Base-by-base conservation (phyloP, 2,797 vertebrate species). In the Benthosema pterotum region DNA sequence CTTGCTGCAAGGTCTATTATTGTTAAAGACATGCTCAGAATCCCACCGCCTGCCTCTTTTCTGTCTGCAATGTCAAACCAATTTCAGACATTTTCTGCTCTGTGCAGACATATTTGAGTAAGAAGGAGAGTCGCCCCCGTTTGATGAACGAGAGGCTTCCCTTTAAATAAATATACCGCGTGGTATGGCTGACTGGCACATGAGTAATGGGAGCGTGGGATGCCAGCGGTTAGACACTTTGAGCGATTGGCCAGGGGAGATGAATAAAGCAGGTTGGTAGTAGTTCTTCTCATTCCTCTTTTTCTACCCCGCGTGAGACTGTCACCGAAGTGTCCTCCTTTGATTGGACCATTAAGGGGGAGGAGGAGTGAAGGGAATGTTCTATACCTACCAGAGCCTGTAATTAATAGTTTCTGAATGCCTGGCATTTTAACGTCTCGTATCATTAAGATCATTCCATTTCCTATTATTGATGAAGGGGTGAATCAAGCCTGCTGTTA, bases 111-210 rank as follows among this genome's bases (percentile, higher is more conserved):
- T n/a, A n/a, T 38, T 38, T 38, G 32, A 38, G 32, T 38, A 11
- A 38, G 28, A 11, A 38, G 32, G 32, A 8, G 9, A 38, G 32
- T 38, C 11, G 6, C 32, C 32, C 32, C 9, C 11, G 63, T 25
- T 25, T 64, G 75, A 91, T 48, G 75, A 81, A 89, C 82, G 65
- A 86, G 80, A 65, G 77, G 57, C 80, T 83, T 75, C 57, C 67
- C 60, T 73, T 75, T 83, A 84, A 89, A 88, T 90, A 91, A 90
- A 89, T 92, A 81, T 81, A 80, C 60, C 54, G 46, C 52, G 83
- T 77, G 54, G 12, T 13, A 15, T 14, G 45, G 63, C 65, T 76
- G 67, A 59, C 55, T 67, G 63, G 82, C 82, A 82, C 81, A 84
- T 74, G 82, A 92, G 82, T 91, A 85, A 89, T 84, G 72, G 81